Evolutionary conservation across 1,140 invertebrate genomes (phyloP).

Genomic region (Tetramorium simillimum): DNA sequence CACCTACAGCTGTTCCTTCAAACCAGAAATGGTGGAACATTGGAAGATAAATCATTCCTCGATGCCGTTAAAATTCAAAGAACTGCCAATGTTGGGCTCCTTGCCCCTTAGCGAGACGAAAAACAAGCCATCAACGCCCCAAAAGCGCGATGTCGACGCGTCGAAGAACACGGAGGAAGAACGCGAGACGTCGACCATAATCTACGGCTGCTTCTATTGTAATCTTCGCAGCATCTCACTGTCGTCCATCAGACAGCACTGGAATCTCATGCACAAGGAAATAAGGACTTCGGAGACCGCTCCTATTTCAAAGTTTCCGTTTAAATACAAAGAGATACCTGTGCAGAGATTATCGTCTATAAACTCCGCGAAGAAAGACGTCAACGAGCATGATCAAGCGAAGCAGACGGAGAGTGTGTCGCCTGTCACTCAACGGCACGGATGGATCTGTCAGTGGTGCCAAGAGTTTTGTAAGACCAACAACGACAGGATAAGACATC

Average conservation of each 20-base stretch:
- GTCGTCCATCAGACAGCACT: constrained; percentile 72
- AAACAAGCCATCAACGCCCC: background rate
- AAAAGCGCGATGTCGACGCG: constrained; percentile 21
- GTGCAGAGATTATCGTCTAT: background rate
- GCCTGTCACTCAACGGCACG: constrained; percentile 17
- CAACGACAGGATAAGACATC: constrained; percentile 77
- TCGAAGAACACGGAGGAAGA: constrained; percentile 62
- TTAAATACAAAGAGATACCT: constrained; percentile 66
- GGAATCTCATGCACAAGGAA: constrained; percentile 72
- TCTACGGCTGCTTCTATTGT: constrained; percentile 78
- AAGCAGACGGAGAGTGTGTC: background rate
- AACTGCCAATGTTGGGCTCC: background rate
- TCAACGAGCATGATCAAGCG: background rate
- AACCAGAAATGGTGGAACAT: constrained; percentile 78
- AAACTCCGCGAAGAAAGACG: background rate
- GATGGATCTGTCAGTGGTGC: constrained; percentile 81
- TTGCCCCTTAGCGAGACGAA: background rate
- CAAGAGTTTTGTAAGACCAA: constrained; percentile 78
- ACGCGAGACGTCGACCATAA: constrained; percentile 30
- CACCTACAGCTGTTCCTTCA: constrained; percentile 69
- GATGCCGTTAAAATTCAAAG: constrained; percentile 67
- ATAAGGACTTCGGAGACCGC: background rate
- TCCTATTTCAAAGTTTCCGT: constrained; percentile 53
- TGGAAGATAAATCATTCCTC: constrained; percentile 79
- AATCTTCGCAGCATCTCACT: constrained; percentile 71